These are phyloP conservation scores for Lordiphosa fenestrarum DNA, from an alignment of 2,888 invertebrate genomes.

Conservation along the genomic window DNA sequence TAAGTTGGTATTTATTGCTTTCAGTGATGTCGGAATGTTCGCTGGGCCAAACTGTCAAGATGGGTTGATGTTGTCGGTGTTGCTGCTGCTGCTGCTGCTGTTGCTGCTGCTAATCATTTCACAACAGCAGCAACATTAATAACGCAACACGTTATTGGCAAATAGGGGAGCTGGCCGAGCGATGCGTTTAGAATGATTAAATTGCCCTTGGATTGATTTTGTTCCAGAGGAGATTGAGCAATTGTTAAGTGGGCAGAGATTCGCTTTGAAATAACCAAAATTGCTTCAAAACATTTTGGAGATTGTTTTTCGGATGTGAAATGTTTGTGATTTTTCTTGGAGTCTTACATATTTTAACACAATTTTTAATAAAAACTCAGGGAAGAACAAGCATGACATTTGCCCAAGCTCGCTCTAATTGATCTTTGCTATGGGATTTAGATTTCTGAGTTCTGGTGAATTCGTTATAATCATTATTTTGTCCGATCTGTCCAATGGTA, in stretches of 20 bases:
- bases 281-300: too few species aligned
- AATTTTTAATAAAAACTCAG: too few species aligned
- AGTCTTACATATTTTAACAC: too few species aligned
- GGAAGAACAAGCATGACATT: too few species aligned
- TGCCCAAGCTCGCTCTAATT: too few species aligned
- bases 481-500: too few species aligned
- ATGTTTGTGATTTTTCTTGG: too few species aligned
- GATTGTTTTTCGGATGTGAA: too few species aligned
- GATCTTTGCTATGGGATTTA: too few species aligned
- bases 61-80: conserved; percentile 59
- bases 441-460: too few species aligned
- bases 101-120: conserved; percentile 67
- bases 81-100: conserved; percentile 19
- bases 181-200: conserved; percentile 61
- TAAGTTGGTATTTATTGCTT: conserved; percentile 79
- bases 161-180: conserved; percentile 43
- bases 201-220: conserved; percentile 39
- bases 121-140: conserved; percentile 47
- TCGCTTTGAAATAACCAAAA: too few species aligned
- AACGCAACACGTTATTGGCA: conserved; percentile 26
- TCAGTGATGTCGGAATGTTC: conserved; percentile 77
- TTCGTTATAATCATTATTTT: too few species aligned
- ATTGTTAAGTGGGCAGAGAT: conserved; percentile 16
- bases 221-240: conserved; percentile 41
- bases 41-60: conserved; percentile 59